These are phyloP conservation scores for Caenorhabditis sinica DNA, from an alignment of 2,888 invertebrate species.

Conservation along the genomic window DNA sequence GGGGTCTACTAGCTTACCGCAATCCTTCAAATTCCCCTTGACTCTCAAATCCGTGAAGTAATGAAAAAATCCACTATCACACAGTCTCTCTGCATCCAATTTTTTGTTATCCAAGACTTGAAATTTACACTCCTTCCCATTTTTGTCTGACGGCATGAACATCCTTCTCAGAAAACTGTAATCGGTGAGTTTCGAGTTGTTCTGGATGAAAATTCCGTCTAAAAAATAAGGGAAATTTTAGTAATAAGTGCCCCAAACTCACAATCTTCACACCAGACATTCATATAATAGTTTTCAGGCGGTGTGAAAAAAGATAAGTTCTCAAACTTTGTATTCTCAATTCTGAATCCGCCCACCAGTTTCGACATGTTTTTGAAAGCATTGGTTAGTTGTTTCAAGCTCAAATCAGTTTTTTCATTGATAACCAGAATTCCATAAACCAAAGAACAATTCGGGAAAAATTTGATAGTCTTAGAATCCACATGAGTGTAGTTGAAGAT, in stretches of 20 bases:
- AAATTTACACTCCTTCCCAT: neutral
- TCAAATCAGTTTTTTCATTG: neutral
- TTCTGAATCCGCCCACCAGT: neutral
- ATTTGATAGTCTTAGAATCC: neutral
- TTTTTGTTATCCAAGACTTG: neutral
- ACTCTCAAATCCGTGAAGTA: neutral
- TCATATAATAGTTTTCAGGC: too few species aligned
- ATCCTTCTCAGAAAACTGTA: too few species aligned
- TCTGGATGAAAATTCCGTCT: neutral
- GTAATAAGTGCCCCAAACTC: too few species aligned
- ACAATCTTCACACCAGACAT: too few species aligned
- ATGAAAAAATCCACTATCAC: neutral
- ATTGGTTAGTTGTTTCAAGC: neutral
- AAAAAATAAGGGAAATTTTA: neutral
- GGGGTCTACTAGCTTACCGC: neutral
- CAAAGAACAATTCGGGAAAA: neutral
- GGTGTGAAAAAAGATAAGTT: neutral
- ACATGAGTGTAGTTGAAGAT: neutral
- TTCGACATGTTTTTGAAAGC: neutral
- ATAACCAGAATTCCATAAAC: neutral
- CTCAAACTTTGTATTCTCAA: neutral
- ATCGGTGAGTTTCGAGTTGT: neutral
- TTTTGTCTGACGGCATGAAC: too few species aligned
- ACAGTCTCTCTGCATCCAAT: neutral
- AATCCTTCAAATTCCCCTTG: neutral